Base-by-base conservation (phyloP, 2,113 vertebrate genomes). In the Hystrix cristata region DNA sequence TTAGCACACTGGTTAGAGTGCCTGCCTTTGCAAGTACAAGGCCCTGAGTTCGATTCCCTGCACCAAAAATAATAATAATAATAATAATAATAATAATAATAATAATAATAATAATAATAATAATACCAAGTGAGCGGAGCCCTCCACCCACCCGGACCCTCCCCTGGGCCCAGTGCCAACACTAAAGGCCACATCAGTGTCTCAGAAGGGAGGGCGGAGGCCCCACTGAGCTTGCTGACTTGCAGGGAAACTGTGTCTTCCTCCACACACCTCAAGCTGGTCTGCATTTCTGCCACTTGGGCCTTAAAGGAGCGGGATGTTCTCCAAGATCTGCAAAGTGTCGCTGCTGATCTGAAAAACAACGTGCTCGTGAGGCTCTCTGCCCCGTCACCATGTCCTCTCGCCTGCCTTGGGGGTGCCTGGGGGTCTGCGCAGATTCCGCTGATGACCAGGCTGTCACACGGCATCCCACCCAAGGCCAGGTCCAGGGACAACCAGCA, bases 191-290 rank as follows among this genome's bases (percentile, higher is more conserved):
- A 29, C 48, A 19, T 21, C 27, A 5, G 84, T 1, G 0, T 59
- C 76, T 43, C 18, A 1, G 16, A 15, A 38, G 46, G 46, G 4
- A 82, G 29, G 57, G 31, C 0, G 0, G 23, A 38, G 65, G 29
- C 38, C 83, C 31, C 48, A 15, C n/a, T 4, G 1, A n/a, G 71
- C 51, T 31, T 0, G 4, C 0, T 3, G 3, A 18, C 80, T 46
- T 46, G n/a, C 65, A 48, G 13, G 67, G 59, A 14, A 46, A 14
- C 48, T 8, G 29, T 13, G 0, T 2, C 0, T 1, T 5, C 59
- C 38, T 1, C 19, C 59, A 97, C 97, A 43, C 85, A 98, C 98
- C 98, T 98, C 98, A 21, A 97, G 94, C 93, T 94, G 98, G 94
- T 98, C 97, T 90, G 98, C 96, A 98, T 97, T 94, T 99, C 98